These are phyloP conservation scores for Hyaena hyaena DNA, from an alignment of 2,113 vertebrate genomes.

Conservation along the genomic window DNA sequence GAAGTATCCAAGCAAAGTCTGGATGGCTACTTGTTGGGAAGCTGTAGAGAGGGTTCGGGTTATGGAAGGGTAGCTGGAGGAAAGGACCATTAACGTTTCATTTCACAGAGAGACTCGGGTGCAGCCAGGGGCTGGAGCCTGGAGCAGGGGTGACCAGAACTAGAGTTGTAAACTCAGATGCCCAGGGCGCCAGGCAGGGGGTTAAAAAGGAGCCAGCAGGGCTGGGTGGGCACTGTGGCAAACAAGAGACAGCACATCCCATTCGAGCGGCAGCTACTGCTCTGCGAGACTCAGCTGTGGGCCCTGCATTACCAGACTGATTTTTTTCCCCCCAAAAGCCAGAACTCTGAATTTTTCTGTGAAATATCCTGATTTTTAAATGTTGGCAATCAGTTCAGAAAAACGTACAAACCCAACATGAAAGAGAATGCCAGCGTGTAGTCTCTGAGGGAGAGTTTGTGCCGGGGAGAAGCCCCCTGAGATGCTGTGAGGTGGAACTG, in stretches of 20 bases:
- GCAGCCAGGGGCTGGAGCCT: background rate
- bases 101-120: background rate
- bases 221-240: background rate
- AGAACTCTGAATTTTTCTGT: slow-evolving; percentile 27
- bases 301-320: background rate
- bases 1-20: background rate
- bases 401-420: background rate
- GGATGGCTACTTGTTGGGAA: background rate
- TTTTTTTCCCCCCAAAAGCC: background rate
- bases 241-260: background rate
- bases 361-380: slow-evolving; percentile 22
- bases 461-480: background rate
- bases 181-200: background rate
- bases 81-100: background rate
- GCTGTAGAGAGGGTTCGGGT: background rate
- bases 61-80: background rate
- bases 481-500: background rate
- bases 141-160: background rate
- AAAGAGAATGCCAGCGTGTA: background rate
- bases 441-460: background rate
- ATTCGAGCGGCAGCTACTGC: background rate
- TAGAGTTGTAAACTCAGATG: background rate
- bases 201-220: background rate
- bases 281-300: background rate
- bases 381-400: slow-evolving; percentile 41